A percentile compares a stretch with the other conserved stretches of the same genome.
phyloP scores from a whole-genome alignment of 1,140 invertebrate genomes.

The Macrobrachium nipponense region DNA sequence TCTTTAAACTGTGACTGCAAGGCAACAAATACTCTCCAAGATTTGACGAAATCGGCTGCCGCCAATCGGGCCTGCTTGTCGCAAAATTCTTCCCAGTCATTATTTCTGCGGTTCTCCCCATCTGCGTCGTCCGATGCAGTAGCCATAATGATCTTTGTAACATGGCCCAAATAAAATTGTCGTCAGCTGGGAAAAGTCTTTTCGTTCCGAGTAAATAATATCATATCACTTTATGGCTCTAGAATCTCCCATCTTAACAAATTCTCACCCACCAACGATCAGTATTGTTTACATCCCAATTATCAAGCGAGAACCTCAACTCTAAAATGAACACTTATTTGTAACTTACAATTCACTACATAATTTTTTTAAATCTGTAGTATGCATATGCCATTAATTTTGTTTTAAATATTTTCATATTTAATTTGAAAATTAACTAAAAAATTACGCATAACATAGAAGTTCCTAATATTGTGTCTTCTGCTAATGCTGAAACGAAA shows the following conservation, averaged over 20 bases:
- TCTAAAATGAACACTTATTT: not conserved
- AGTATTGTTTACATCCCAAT: slow-evolving; percentile 44
- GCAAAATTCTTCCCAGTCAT: slow-evolving; percentile 78
- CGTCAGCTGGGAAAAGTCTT: slow-evolving; percentile 26
- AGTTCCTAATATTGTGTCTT: too few species aligned
- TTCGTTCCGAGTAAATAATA: not conserved
- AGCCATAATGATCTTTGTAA: slow-evolving; percentile 22
- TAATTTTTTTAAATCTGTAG: not conserved
- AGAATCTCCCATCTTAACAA: slow-evolving; percentile 1
- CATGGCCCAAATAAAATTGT: slow-evolving; percentile 11
- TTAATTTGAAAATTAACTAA: too few species aligned
- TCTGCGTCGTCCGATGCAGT: slow-evolving; percentile 35
- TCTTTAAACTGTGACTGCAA: slow-evolving; percentile 74
- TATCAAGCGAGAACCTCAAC: slow-evolving; percentile 2
- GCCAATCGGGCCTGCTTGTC: slow-evolving; percentile 86
- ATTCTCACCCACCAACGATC: slow-evolving; percentile 34
- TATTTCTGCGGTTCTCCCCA: slow-evolving; percentile 27
- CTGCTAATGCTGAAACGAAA: too few species aligned
- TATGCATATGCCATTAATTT: not conserved
- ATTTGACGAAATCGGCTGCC: slow-evolving; percentile 87
- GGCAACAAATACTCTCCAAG: slow-evolving; percentile 83
- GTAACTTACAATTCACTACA: not conserved
- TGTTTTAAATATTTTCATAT: too few species aligned
- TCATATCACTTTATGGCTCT: not conserved
- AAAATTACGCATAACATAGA: too few species aligned